A percentile compares a stretch with the other conserved stretches of the same genome.
Evolutionary conservation across 2,797 vertebrate species (phyloP).

Genomic region (Hoplostethus atlanticus): DNA sequence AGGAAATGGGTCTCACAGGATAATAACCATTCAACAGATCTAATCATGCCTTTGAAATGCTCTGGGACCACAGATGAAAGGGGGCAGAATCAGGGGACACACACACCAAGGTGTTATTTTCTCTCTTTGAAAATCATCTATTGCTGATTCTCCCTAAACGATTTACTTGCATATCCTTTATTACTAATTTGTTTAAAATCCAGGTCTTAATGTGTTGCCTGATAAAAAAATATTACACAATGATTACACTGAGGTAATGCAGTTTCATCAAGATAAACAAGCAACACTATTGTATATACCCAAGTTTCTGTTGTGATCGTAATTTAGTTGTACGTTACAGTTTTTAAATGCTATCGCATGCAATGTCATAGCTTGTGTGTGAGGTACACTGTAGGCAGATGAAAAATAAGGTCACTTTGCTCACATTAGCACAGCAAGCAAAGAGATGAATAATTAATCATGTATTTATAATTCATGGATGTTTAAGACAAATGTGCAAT

Average conservation of each 20-base stretch:
- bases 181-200: not conserved
- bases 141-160: conserved; percentile 23
- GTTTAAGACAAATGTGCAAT: conserved; percentile 84
- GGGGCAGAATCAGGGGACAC: conserved; percentile 23
- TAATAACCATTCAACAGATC: conserved; percentile 17
- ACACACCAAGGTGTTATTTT: not conserved
- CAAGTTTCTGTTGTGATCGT: conserved; percentile 5
- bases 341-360: conserved; percentile 21
- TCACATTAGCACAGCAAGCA: conserved; percentile 81
- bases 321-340: conserved; percentile 7
- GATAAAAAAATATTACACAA: not conserved
- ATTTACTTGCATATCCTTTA: conserved; percentile 33
- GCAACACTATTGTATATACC: not conserved
- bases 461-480: conserved; percentile 82
- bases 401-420: conserved; percentile 83
- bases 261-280: conserved; percentile 6
- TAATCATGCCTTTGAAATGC: conserved; percentile 38
- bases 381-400: conserved; percentile 57
- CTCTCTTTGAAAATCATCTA: conserved; percentile 39
- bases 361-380: conserved; percentile 49
- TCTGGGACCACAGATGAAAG: conserved; percentile 44
- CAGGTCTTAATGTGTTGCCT: no score
- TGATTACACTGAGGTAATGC: not conserved
- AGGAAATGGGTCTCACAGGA: conserved; percentile 17
- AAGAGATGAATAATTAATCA: conserved; percentile 82